phyloP scores from a whole-genome alignment of 2,888 invertebrate genomes.

The Ophion obscuratus region DNA sequence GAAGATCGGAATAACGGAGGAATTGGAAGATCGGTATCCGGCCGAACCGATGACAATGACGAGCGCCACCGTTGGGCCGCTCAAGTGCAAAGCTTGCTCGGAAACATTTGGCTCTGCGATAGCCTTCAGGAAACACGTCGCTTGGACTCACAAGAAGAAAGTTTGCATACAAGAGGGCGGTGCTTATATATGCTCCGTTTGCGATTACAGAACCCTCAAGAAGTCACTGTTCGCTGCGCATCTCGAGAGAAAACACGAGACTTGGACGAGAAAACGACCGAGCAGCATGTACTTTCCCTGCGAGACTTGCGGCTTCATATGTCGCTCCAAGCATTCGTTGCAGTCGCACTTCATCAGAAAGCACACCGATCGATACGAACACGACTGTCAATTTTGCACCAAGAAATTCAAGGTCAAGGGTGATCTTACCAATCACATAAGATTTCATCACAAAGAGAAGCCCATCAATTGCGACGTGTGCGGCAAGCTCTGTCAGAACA shows the following conservation, averaged over 20 bases:
- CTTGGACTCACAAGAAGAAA: slow-evolving; percentile 82
- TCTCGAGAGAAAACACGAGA: slow-evolving; percentile 81
- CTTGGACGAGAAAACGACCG: slow-evolving; percentile 76
- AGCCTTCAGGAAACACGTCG: slow-evolving; percentile 81
- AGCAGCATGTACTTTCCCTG: slow-evolving; percentile 78
- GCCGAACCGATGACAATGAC: neutral
- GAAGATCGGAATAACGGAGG: neutral
- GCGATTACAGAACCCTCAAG: slow-evolving; percentile 80
- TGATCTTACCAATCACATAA: slow-evolving; percentile 82
- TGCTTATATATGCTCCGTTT: slow-evolving; percentile 80
- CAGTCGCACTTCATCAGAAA: slow-evolving; percentile 82
- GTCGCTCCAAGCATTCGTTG: slow-evolving; percentile 82
- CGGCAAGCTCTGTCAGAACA: slow-evolving; percentile 81
- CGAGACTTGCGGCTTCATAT: slow-evolving; percentile 80
- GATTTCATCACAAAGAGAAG: slow-evolving; percentile 82
- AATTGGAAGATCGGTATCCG: neutral
- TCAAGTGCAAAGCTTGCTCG: slow-evolving; percentile 80
- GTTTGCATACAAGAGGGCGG: slow-evolving; percentile 81
- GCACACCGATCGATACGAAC: slow-evolving; percentile 82
- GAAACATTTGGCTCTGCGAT: slow-evolving; percentile 78
- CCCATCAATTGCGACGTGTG: slow-evolving; percentile 82
- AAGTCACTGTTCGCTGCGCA: slow-evolving; percentile 79
- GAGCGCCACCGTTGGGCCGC: slow-evolving; percentile 47
- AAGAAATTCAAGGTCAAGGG: slow-evolving; percentile 83
- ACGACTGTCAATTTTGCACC: slow-evolving; percentile 79